These are phyloP conservation scores for Fregata magnificens DNA, from an alignment of 2,113 vertebrate species.

Conservation along the genomic window DNA sequence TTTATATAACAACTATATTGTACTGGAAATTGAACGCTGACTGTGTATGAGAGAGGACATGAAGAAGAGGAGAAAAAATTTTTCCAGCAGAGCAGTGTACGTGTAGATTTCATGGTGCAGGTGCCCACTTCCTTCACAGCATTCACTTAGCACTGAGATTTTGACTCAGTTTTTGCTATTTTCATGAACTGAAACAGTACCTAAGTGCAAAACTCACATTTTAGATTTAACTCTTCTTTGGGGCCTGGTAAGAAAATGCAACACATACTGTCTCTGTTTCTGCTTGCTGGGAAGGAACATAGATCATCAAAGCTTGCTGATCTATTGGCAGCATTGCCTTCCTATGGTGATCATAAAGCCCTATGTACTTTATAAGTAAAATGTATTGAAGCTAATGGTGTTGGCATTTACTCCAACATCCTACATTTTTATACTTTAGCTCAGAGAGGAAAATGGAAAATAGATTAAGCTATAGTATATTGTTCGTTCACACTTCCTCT, in stretches of 20 bases:
- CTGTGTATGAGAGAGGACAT: not conserved
- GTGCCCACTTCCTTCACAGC: not conserved
- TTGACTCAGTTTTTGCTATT: not conserved
- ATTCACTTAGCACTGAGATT: not conserved
- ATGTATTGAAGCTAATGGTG: not conserved
- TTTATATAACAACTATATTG: not conserved
- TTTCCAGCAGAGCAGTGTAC: not conserved
- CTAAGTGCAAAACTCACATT: not conserved
- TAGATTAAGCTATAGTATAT: not conserved
- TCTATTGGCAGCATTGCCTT: not conserved
- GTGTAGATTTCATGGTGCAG: not conserved
- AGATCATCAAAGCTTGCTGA: not conserved
- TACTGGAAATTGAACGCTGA: not conserved
- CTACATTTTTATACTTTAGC: not conserved
- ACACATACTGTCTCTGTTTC: not conserved
- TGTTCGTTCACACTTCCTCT: not conserved
- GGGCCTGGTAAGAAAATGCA: not conserved
- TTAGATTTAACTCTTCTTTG: not conserved
- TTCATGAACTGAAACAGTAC: not conserved
- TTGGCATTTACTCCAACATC: not conserved
- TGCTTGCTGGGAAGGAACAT: not conserved
- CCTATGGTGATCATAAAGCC: not conserved
- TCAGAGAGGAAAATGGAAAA: not conserved
- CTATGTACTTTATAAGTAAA: not conserved
- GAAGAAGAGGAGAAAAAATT: not conserved